phyloP scores from a whole-genome alignment of 2,113 vertebrate species.

The Jaculus jaculus region DNA sequence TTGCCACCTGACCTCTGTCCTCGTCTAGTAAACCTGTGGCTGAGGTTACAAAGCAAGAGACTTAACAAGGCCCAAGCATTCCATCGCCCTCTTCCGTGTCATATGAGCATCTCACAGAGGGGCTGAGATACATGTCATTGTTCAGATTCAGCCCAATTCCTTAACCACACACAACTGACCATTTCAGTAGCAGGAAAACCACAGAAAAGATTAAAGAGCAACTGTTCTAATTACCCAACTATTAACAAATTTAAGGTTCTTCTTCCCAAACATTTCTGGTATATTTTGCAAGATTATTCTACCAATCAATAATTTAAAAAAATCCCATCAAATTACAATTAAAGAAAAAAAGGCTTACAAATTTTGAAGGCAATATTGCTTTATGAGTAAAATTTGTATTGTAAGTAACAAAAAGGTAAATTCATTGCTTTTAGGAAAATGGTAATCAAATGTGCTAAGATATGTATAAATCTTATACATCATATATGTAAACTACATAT shows the following conservation, averaged over 20 bases:
- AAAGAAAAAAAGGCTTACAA: background rate
- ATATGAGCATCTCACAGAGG: accelerated
- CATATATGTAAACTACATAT: background rate
- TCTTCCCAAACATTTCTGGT: background rate
- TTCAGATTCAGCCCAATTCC: background rate
- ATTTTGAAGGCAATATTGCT: background rate
- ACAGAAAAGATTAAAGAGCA: background rate
- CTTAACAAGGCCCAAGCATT: background rate
- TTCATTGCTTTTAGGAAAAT: background rate
- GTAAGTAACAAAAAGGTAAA: background rate
- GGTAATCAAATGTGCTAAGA: background rate
- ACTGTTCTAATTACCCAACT: background rate
- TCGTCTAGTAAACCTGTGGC: background rate
- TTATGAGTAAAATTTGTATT: background rate
- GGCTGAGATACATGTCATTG: background rate
- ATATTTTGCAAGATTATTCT: background rate
- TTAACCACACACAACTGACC: background rate
- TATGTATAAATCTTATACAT: background rate
- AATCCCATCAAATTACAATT: background rate
- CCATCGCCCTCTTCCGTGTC: accelerated
- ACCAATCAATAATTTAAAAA: background rate
- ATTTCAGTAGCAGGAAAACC: background rate
- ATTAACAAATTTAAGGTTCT: background rate
- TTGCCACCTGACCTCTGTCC: background rate
- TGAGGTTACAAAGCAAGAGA: background rate